Evolutionary conservation across 2,113 vertebrate genomes (phyloP).

Genomic region (Charadrius vociferus): DNA sequence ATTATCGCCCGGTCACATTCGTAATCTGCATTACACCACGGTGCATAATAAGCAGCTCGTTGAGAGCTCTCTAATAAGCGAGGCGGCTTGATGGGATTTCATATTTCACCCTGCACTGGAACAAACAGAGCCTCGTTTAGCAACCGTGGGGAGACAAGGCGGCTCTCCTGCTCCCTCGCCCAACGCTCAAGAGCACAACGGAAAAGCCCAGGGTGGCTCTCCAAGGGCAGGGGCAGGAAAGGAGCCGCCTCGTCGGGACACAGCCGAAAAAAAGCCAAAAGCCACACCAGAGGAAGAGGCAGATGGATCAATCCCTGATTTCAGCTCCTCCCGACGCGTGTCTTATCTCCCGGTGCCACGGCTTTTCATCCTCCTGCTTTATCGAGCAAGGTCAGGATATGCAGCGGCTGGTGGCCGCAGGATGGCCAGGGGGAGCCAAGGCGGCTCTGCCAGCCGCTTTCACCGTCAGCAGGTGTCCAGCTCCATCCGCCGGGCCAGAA

Average conservation of each 20-base stretch:
- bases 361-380: neutral
- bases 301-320: neutral
- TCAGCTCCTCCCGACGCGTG: fast-evolving
- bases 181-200: neutral
- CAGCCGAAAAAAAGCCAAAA: neutral
- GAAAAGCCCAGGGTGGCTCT: neutral
- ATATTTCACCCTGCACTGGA: slow-evolving; percentile 54
- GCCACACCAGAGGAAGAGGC: neutral
- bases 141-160: neutral
- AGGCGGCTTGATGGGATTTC: slow-evolving; percentile 66
- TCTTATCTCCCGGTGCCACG: neutral
- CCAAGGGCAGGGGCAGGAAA: neutral
- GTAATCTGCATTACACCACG: slow-evolving; percentile 73
- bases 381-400: neutral
- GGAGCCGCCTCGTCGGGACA: neutral
- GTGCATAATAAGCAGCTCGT: slow-evolving; percentile 72
- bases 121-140: slow-evolving; percentile 53
- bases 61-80: slow-evolving; percentile 68
- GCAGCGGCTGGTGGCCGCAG: neutral
- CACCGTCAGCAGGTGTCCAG: too few relatives aligned
- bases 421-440: neutral
- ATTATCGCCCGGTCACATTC: slow-evolving; percentile 74
- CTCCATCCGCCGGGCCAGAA: neutral
- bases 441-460: neutral
- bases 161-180: neutral